These are phyloP conservation scores for Coracias cyanogaster DNA, from an alignment of 2,797 vertebrate species.

Conservation along the genomic window DNA sequence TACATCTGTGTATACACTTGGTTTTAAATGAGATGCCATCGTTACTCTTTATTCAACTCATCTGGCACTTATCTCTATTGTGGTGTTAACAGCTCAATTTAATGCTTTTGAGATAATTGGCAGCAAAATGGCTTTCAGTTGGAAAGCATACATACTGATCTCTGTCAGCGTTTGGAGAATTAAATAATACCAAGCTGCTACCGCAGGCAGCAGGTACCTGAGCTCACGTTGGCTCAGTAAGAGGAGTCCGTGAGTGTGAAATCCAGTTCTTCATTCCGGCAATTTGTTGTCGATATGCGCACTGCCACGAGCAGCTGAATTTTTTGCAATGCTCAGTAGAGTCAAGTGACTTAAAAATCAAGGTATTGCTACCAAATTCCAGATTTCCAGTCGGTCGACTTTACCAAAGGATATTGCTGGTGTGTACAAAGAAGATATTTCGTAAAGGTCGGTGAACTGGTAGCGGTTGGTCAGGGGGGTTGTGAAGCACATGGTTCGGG, in stretches of 20 bases:
- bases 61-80: not conserved
- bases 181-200: not conserved
- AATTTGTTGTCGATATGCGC: not conserved
- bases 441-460: not conserved
- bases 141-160: not conserved
- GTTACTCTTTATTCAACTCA: not conserved
- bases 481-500: not conserved
- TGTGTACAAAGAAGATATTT: not conserved
- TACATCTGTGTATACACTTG: not conserved
- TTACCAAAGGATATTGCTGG: not conserved
- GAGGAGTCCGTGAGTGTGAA: not conserved
- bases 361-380: not conserved
- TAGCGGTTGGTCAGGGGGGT: not conserved
- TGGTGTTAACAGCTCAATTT: not conserved
- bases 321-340: not conserved
- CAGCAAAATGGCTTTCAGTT: not conserved
- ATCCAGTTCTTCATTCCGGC: not conserved
- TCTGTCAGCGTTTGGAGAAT: not conserved
- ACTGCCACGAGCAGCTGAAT: not conserved
- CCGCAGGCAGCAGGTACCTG: not conserved
- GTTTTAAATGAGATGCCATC: not conserved
- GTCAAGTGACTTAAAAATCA: not conserved
- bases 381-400: accelerated
- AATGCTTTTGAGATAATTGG: not conserved
- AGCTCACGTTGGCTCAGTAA: not conserved